A percentile compares a stretch with the other conserved stretches of the same genome.
Evolutionary conservation across 2,888 invertebrate genomes (phyloP).

Genomic region (Chrysotoxum bicinctum): DNA sequence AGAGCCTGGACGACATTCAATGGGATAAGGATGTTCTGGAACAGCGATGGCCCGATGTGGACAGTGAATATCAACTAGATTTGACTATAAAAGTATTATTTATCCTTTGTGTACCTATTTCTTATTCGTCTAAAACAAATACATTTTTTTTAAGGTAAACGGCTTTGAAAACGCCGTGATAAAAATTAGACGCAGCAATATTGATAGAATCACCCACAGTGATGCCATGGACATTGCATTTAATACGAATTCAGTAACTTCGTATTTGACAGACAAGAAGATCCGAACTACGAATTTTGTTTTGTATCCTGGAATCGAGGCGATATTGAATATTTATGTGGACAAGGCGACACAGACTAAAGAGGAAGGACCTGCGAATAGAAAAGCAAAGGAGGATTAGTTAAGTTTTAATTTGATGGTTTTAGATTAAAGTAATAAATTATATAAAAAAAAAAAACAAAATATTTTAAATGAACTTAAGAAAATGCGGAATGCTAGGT

Average conservation of each 20-base stretch:
- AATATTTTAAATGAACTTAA: too few species aligned
- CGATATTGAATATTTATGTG: constrained; percentile 79
- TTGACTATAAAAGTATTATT: constrained; percentile 84
- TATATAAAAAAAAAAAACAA: background rate
- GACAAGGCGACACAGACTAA: constrained; percentile 77
- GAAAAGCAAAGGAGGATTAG: constrained; percentile 32
- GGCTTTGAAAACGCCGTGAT: constrained; percentile 82
- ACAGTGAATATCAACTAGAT: constrained; percentile 86
- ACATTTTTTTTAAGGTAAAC: constrained; percentile 81
- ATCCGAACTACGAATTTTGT: constrained; percentile 79
- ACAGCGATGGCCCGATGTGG: constrained; percentile 90
- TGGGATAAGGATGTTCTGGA: constrained; percentile 88
- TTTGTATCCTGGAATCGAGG: constrained; percentile 81
- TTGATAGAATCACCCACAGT: constrained; percentile 83
- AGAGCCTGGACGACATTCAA: constrained; percentile 82
- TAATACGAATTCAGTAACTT: constrained; percentile 80
- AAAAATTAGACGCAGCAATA: constrained; percentile 82
- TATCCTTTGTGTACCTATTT: background rate
- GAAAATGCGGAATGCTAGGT: too few species aligned
- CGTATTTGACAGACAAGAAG: constrained; percentile 79
- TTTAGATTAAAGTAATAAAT: background rate
- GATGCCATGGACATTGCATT: constrained; percentile 83
- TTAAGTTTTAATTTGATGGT: constrained; percentile 3
- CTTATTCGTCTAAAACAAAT: background rate
- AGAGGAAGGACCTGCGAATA: constrained; percentile 29